Conservation (phyloP, 2,113 vertebrate genomes). For the Raja brachyura region DNA sequence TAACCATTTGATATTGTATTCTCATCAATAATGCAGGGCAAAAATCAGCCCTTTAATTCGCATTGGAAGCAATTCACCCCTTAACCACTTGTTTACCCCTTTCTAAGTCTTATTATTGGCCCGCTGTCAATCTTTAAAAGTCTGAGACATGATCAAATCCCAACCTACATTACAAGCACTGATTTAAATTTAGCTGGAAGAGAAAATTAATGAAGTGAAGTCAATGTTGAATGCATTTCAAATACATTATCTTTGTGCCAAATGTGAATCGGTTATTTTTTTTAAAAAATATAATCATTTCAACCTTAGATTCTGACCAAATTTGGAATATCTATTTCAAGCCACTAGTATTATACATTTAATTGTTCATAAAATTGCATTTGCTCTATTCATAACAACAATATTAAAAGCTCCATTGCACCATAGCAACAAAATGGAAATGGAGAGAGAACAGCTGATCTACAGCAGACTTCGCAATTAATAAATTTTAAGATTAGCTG, state of each 20-base stretch:
- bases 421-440: conserved; percentile 22
- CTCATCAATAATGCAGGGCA: not conserved
- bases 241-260: not conserved
- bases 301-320: not conserved
- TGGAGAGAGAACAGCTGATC: not conserved
- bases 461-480: no score
- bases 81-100: not conserved
- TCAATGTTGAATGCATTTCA: not conserved
- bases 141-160: not conserved
- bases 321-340: not conserved
- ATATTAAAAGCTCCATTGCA: not conserved
- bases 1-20: not conserved
- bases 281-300: not conserved
- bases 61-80: not conserved
- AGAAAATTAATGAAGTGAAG: not conserved
- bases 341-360: not conserved
- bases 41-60: not conserved
- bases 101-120: not conserved
- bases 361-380: not conserved
- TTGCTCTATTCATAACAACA: not conserved
- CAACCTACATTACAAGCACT: not conserved
- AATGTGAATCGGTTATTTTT: not conserved
- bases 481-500: no score
- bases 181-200: not conserved
- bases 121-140: not conserved